Percentiles rank a stretch among this genome's conserved stretches.
phyloP scores from a whole-genome alignment of 1,140 invertebrate species.

The Drosophila carrolli region DNA sequence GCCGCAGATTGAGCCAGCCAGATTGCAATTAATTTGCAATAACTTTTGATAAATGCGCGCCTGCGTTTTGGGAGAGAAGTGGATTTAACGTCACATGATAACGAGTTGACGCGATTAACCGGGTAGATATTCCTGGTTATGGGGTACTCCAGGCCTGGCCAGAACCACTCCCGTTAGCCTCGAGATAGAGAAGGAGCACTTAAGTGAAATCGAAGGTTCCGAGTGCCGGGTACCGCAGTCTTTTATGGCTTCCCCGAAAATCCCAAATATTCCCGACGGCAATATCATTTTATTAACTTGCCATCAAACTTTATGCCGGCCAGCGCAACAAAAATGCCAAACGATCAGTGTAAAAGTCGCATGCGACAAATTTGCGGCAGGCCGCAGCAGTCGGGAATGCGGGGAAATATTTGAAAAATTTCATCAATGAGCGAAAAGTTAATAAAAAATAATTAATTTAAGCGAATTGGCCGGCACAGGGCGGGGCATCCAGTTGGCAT shows the following conservation, averaged over 20 bases:
- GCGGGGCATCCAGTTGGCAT: slow-evolving; percentile 44
- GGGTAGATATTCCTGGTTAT: slow-evolving; percentile 42
- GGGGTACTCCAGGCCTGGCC: slow-evolving; percentile 10
- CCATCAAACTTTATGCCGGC: slow-evolving; percentile 62
- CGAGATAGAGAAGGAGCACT: not conserved
- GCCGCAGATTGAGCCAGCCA: slow-evolving; percentile 57
- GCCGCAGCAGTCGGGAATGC: slow-evolving; percentile 36
- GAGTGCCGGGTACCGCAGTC: not conserved
- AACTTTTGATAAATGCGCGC: slow-evolving; percentile 80
- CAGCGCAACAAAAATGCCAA: slow-evolving; percentile 24
- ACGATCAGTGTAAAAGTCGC: slow-evolving; percentile 63
- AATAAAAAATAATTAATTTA: slow-evolving; percentile 83
- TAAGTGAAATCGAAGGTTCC: slow-evolving; percentile 30
- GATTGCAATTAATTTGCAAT: slow-evolving; percentile 83
- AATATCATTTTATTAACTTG: slow-evolving; percentile 72
- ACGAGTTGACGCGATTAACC: slow-evolving; percentile 76
- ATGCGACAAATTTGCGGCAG: slow-evolving; percentile 72
- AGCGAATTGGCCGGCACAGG: slow-evolving; percentile 47
- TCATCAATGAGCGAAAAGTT: slow-evolving; percentile 81
- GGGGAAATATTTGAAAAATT: slow-evolving; percentile 75
- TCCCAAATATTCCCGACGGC: slow-evolving; percentile 43
- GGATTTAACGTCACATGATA: slow-evolving; percentile 71
- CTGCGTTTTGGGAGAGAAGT: slow-evolving; percentile 43
- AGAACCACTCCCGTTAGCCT: slow-evolving; percentile 54
- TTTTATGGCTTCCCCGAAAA: slow-evolving; percentile 45